Evolutionary conservation across 2,888 invertebrate genomes (phyloP), one percentile per base, ranked within the genome.

Genomic region (Oasisia sp.): DNA sequence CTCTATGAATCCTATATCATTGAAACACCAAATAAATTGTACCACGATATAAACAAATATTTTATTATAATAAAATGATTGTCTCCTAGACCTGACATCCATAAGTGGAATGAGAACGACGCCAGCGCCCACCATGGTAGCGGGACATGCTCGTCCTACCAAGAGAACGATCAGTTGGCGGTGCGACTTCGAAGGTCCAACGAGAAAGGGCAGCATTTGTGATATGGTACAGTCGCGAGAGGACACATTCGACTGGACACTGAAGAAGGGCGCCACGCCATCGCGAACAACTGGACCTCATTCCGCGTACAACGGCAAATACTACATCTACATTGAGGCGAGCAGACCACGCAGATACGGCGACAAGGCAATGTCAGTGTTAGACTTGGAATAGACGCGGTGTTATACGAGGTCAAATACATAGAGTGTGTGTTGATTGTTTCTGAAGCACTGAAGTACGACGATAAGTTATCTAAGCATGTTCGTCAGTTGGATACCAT

Each of bases 301-400:
- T 45, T 7, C 32, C 12, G 92, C 92, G n/a, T 89, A 89, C 50
- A 44, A 27, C 32, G 91, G 89, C 27, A 32, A 7, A 4, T 92
- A 89, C 44, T 92, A 92, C 50, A 92, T 92, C 91, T 92, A 92
- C 92, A 92, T 92, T 32, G 92, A 92, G 50, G 44, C 92, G 44
- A 92, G 92, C 91, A 91, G 32, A 58, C 92, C 92, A 27, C 90
- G 92, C 2, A 56, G 32, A 74, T n/a, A 27, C 32, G 90, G 90
- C 89, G 92, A 92, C 89, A 92, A 89, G 27, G 92, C 92, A 8
- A 89, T 44, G 92, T 92, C n/a, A 92, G 92, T 92, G 38, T 4
- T 32, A 12, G 19, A 11, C 27, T 12, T 27, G 14, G n/a, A 74
- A 7, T 19, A 27, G n/a, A 7, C 8, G 32, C 32, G 44, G 32